Base-by-base conservation (phyloP, 2,797 vertebrate species). In the Anguilla pacifica region DNA sequence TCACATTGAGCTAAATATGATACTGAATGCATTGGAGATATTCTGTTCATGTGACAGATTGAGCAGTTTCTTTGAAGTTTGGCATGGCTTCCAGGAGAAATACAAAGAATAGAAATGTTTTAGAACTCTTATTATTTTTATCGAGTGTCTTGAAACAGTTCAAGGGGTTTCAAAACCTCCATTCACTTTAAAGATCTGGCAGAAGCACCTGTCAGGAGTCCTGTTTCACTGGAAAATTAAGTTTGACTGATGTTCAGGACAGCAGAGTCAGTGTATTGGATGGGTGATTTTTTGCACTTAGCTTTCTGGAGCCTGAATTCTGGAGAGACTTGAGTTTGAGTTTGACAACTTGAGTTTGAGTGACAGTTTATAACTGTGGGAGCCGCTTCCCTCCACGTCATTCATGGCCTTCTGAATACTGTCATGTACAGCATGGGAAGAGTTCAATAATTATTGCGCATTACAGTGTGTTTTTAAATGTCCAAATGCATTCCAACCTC, bases 241-340 rank as follows among this genome's bases (percentile, higher is more conserved):
- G 9, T 25, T 59, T 88, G 85, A 87, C 49, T 85, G 90, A 87
- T 85, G 57, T 64, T 51, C 17, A 72, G 59, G 49, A 84, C 81
- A 61, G 85, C 81, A 19, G 35, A 85, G 87, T 90, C 90, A 88
- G 87, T 91, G 91, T 88, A 88, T 79, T 74, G 86, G 55, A 49
- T 55, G 4, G 74, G 64, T 57, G 67, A 86, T 53, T 57, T 59
- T 84, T 25, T 59, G 83, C 57, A 2, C 13, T n/a, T 31, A 53
- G 35, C n/a, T n/a, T 28, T 5, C 81, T 53, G 81, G 19, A 53
- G 6, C 39, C 25, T 22, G 57, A 17, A 59, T 15, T 59, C 57
- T 59, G 11, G 22, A 61, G 28, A 9, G 35, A 84, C 39, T 84
- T 46, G 49, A 53, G 46, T 2, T 19, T 49, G 46, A 25, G 46